Percentiles rank a stretch among this genome's conserved stretches.
phyloP scores from a whole-genome alignment of 2,888 invertebrate species.

The Sipunculus nudus region DNA sequence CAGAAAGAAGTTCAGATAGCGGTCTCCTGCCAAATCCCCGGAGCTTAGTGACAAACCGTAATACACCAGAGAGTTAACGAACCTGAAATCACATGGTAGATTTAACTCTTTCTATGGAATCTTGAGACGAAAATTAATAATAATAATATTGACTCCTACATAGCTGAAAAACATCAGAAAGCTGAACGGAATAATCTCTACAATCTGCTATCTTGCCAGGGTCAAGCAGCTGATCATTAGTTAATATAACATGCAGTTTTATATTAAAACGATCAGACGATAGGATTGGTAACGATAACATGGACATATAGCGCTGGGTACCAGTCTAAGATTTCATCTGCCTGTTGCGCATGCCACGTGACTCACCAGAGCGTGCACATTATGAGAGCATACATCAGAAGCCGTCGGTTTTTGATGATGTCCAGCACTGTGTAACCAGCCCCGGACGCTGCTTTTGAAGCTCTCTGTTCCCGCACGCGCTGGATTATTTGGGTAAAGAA shows the following conservation, averaged over 20 bases:
- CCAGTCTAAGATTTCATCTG: not conserved
- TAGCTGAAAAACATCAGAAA: not conserved
- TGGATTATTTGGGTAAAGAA: not conserved
- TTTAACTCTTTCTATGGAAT: too few species aligned
- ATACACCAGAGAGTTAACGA: constrained; percentile 17
- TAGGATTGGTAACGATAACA: not conserved
- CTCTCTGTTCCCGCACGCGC: not conserved
- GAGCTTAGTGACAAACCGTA: constrained; percentile 26
- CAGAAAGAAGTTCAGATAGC: constrained; percentile 40
- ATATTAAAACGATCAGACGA: too few species aligned
- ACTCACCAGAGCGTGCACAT: constrained; percentile 43
- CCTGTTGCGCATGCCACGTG: not conserved
- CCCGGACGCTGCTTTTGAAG: constrained; percentile 14
- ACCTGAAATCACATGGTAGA: constrained; percentile 2
- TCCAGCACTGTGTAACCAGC: constrained; percentile 39
- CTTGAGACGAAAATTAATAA: not conserved
- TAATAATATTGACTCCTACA: not conserved
- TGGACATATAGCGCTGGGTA: not conserved
- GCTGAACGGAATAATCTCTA: not conserved
- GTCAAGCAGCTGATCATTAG: too few species aligned
- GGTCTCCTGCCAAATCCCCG: constrained; percentile 19
- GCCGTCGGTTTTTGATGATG: constrained; percentile 29
- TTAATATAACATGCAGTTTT: too few species aligned
- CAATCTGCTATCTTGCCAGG: too few species aligned
- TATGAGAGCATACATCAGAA: constrained; percentile 36